A percentile compares a stretch with the other conserved stretches of the same genome.
Conservation (phyloP, 1,140 invertebrate species). For the Eriocheir sinensis region DNA sequence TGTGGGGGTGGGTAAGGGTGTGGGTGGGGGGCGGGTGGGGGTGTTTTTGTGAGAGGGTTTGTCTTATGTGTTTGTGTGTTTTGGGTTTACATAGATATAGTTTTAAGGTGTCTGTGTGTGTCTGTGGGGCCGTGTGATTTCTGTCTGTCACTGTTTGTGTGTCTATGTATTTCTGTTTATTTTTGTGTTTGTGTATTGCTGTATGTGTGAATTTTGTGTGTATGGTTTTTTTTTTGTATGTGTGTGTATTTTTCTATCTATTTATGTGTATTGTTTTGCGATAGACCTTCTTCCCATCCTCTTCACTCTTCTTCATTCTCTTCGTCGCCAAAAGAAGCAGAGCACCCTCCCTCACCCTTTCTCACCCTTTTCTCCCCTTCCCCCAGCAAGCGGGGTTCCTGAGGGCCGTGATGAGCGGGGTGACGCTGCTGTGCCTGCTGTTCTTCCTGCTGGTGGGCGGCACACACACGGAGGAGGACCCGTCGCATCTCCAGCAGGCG, state of each 20-base stretch:
- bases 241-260: background rate
- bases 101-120: too few species aligned
- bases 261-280: background rate
- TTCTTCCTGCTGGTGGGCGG: slow-evolving; percentile 66
- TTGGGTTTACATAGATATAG: too few species aligned
- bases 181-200: background rate
- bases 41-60: too few species aligned
- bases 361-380: background rate
- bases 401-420: slow-evolving; percentile 38
- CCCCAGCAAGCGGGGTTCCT: slow-evolving; percentile 64
- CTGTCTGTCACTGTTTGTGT: background rate
- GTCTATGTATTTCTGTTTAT: background rate
- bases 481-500: slow-evolving; percentile 41
- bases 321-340: background rate
- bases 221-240: background rate
- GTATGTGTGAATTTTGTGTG: background rate
- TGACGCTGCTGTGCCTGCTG: background rate
- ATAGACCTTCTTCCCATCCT: background rate
- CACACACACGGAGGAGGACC: slow-evolving; percentile 51
- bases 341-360: background rate
- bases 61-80: too few species aligned
- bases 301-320: background rate
- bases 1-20: too few species aligned
- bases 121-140: background rate
- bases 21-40: too few species aligned